Percentiles rank a stretch among this genome's conserved stretches.
Evolutionary conservation across 1,140 invertebrate genomes (phyloP).

Genomic region (Drosophila lacertosa): DNA sequence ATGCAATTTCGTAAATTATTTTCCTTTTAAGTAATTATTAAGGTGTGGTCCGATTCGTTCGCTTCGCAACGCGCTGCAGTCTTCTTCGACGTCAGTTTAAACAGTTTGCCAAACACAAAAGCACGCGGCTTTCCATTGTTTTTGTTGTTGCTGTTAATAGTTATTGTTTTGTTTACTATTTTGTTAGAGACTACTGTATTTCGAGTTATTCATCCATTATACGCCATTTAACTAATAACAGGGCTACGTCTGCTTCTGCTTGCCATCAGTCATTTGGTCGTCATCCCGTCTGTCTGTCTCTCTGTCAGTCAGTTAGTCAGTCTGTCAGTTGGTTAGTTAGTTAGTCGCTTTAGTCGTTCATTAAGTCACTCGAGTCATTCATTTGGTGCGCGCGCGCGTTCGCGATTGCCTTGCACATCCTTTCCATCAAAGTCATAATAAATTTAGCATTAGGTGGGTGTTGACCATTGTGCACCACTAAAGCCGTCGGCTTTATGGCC

Average conservation of each 20-base stretch:
- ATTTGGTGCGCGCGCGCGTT: conserved; percentile 20
- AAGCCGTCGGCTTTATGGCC: conserved; percentile 28
- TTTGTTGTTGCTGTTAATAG: conserved; percentile 55
- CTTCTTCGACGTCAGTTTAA: conserved; percentile 52
- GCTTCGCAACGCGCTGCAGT: conserved; percentile 30
- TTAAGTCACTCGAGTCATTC: conserved; percentile 66
- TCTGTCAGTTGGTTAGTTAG: conserved; percentile 9
- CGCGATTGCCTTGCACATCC: conserved; percentile 40
- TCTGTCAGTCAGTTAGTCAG: conserved; percentile 33
- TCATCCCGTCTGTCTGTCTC: conserved; percentile 17
- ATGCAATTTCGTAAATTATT: conserved; percentile 84
- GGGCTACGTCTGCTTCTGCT: conserved; percentile 18
- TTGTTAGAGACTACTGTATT: conserved; percentile 34
- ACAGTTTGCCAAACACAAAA: conserved; percentile 74
- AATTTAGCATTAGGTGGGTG: conserved; percentile 49
- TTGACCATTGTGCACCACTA: not conserved
- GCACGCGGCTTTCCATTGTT: conserved; percentile 55
- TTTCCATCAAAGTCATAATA: conserved; percentile 67
- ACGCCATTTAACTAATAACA: conserved; percentile 81
- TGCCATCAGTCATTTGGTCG: conserved; percentile 33
- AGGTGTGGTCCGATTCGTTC: conserved; percentile 70
- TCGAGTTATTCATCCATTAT: conserved; percentile 76
- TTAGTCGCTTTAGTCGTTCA: conserved; percentile 52
- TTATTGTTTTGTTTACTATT: conserved; percentile 60
- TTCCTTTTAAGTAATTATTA: conserved; percentile 84